phyloP scores from a whole-genome alignment of 2,113 vertebrate species.

The Neolamprologus modestus region DNA sequence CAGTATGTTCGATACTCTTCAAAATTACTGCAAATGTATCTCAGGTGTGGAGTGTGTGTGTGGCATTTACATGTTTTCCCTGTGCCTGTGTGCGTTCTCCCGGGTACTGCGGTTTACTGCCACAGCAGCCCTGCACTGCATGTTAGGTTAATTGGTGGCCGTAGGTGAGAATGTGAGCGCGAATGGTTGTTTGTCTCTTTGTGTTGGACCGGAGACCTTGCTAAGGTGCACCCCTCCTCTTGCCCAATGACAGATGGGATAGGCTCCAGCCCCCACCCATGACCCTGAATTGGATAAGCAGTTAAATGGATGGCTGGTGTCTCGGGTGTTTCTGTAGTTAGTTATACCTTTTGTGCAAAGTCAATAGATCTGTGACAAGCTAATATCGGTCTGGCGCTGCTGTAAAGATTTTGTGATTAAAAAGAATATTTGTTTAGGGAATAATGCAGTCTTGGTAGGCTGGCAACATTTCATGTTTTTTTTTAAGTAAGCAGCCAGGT shows the following conservation, averaged over 20 bases:
- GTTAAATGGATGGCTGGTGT: not conserved
- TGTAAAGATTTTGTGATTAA: not conserved
- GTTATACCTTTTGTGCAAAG: not conserved
- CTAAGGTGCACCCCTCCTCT: not conserved
- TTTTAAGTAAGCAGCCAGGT: not conserved
- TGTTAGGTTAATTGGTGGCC: not conserved
- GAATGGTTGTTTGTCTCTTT: not conserved
- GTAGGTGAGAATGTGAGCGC: not conserved
- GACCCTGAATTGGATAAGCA: not conserved
- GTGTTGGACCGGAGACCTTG: not conserved
- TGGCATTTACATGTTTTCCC: not conserved
- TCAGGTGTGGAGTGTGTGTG: not conserved
- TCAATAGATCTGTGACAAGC: not conserved
- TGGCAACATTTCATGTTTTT: not conserved
- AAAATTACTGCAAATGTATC: not conserved
- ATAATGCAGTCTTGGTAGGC: not conserved
- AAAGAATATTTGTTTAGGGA: not conserved
- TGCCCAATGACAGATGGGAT: not conserved
- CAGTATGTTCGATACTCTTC: not conserved
- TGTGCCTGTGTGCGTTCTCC: not conserved
- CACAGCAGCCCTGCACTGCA: not conserved
- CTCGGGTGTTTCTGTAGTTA: not conserved
- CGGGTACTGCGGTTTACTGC: not conserved
- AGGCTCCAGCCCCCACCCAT: not conserved
- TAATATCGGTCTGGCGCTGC: not conserved